Percentiles rank a stretch among this genome's conserved stretches.
Evolutionary conservation across 2,888 invertebrate genomes (phyloP).

Genomic region (Lithophane leautieri): DNA sequence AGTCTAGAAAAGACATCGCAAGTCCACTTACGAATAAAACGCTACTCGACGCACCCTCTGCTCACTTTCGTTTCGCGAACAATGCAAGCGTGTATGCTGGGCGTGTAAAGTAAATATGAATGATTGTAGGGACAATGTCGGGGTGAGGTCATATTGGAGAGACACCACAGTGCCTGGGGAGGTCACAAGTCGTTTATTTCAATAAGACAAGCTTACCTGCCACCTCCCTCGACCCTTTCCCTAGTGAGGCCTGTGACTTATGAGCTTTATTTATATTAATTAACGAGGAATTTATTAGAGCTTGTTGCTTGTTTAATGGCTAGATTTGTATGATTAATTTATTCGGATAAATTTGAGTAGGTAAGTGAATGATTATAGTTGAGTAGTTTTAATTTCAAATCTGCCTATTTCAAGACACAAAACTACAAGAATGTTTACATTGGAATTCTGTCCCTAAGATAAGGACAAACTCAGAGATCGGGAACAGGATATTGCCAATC

Average conservation of each 20-base stretch:
- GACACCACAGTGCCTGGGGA: conserved; percentile 64
- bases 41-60: conserved; percentile 49
- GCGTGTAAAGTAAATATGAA: conserved; percentile 65
- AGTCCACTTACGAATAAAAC: conserved; percentile 14
- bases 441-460: not conserved
- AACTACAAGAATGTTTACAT: not conserved
- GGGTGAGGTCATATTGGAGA: conserved; percentile 57
- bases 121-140: conserved; percentile 61
- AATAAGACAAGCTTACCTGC: conserved; percentile 79
- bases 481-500: not conserved
- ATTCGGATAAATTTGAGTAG: not conserved
- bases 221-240: conserved; percentile 72
- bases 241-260: conserved; percentile 71
- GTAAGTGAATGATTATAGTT: not conserved
- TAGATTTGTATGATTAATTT: conserved; percentile 24
- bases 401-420: not conserved
- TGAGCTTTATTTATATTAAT: conserved; percentile 79
- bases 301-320: conserved; percentile 34
- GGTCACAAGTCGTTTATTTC: conserved; percentile 80
- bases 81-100: conserved; percentile 45
- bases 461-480: no score
- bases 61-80: conserved; percentile 43
- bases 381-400: no score
- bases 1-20: conserved; percentile 12
- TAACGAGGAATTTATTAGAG: conserved; percentile 70